Conservation (phyloP, 2,888 invertebrate genomes). For the Lomographa bimaculata region DNA sequence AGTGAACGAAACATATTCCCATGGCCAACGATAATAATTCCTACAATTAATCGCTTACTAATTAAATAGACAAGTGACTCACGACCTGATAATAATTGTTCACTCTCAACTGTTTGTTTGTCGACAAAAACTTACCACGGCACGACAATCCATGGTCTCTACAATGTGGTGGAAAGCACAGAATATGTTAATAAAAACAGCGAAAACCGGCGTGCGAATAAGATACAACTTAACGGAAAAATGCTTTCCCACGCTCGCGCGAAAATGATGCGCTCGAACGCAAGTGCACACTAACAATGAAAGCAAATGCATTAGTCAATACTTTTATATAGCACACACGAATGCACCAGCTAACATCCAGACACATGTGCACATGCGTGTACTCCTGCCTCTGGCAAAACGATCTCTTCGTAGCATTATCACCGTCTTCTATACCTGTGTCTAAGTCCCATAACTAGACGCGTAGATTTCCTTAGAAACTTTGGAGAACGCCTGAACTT, state of each 20-base stretch:
- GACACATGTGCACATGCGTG: constrained; percentile 30
- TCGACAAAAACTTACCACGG: constrained; percentile 60
- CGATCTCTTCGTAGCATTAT: constrained; percentile 15
- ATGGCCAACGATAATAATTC: constrained; percentile 9
- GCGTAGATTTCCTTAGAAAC: too few species aligned
- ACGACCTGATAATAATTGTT: constrained; percentile 28
- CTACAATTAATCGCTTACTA: constrained; percentile 13
- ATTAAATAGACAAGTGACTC: constrained; percentile 32
- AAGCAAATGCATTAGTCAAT: constrained; percentile 60
- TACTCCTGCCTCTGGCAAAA: constrained; percentile 26
- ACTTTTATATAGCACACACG: constrained; percentile 70
- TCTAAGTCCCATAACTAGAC: too few species aligned
- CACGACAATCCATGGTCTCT: constrained; percentile 69
- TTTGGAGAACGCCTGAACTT: too few species aligned
- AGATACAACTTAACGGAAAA: constrained; percentile 46
- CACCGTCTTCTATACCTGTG: too few species aligned
- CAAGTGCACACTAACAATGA: constrained; percentile 63
- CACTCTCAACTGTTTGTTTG: constrained; percentile 34
- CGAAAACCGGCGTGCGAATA: constrained; percentile 54
- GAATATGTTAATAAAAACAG: constrained; percentile 39
- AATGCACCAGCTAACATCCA: constrained; percentile 45
- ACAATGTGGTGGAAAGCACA: constrained; percentile 72
- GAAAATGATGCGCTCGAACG: constrained; percentile 52
- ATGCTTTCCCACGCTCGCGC: constrained; percentile 51
- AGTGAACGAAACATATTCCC: constrained; percentile 11